A percentile compares a stretch with the other conserved stretches of the same genome.
Conservation (phyloP, 2,888 invertebrate species). For the Aphidoletes aphidimyza region DNA sequence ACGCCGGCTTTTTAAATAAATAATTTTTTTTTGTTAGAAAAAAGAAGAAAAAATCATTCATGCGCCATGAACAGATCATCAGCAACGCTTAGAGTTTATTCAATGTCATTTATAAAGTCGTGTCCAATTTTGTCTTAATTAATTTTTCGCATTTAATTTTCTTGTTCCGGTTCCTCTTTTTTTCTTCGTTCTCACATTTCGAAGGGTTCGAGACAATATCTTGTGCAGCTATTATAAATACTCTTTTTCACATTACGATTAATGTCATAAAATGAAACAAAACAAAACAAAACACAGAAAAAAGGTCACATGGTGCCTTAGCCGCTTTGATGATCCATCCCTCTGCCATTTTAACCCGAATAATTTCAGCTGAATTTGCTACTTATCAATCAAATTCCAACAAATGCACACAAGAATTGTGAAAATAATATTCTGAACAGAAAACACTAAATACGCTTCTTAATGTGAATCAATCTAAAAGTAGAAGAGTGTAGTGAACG, state of each 20-base stretch:
- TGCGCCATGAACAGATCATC: constrained; percentile 29
- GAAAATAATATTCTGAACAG: too few species aligned
- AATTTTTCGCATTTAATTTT: not conserved
- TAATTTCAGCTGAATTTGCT: too few species aligned
- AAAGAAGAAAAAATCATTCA: not conserved
- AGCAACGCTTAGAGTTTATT: not conserved
- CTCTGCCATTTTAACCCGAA: too few species aligned
- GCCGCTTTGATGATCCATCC: too few species aligned
- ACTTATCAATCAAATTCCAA: too few species aligned
- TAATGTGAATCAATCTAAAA: not conserved
- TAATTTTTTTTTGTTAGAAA: too few species aligned
- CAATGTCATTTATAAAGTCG: not conserved
- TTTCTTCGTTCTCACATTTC: not conserved
- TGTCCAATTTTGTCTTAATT: not conserved
- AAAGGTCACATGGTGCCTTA: too few species aligned
- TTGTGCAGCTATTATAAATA: not conserved
- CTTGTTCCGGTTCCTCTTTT: not conserved
- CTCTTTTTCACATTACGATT: not conserved
- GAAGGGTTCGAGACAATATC: too few species aligned
- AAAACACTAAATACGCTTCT: too few species aligned
- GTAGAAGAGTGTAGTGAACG: too few species aligned
- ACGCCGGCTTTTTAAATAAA: not conserved
- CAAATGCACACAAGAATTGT: too few species aligned
- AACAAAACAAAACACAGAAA: too few species aligned
- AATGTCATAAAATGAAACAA: not conserved